phyloP scores from a whole-genome alignment of 2,888 invertebrate genomes.

The Andrena minutula region DNA sequence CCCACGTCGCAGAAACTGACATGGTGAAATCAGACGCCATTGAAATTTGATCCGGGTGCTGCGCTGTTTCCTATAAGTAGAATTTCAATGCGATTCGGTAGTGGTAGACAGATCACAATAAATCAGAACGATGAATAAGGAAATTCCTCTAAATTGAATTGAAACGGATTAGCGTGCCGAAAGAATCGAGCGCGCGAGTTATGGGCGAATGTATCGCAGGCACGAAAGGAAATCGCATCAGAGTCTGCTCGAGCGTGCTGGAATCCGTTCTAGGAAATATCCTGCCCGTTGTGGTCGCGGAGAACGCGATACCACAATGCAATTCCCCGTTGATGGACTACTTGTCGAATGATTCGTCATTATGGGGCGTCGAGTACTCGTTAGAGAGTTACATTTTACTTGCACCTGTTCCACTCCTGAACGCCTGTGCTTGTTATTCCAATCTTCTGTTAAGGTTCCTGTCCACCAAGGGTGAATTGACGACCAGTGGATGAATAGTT shows the following conservation, averaged over 20 bases:
- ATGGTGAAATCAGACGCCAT: conserved; percentile 4
- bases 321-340: conserved; percentile 18
- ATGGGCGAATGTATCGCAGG: background rate
- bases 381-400: too few species aligned
- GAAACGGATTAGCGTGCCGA: background rate
- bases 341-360: too few species aligned
- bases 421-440: too few species aligned
- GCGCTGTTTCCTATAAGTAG: background rate
- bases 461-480: too few species aligned
- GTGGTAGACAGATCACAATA: background rate
- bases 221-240: conserved; percentile 38
- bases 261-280: conserved; percentile 36
- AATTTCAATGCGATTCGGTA: background rate
- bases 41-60: background rate
- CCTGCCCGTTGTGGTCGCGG: conserved; percentile 6
- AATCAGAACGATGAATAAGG: background rate
- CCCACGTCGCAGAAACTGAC: conserved; percentile 6
- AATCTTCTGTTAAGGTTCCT: too few species aligned
- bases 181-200: too few species aligned
- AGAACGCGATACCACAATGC: conserved; percentile 31
- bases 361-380: too few species aligned
- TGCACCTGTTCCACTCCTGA: too few species aligned
- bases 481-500: too few species aligned
- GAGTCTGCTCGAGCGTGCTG: conserved; percentile 8
- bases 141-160: conserved; percentile 14